Base-by-base conservation (phyloP, 1,140 invertebrate species). In the Melanaphis sacchari region DNA sequence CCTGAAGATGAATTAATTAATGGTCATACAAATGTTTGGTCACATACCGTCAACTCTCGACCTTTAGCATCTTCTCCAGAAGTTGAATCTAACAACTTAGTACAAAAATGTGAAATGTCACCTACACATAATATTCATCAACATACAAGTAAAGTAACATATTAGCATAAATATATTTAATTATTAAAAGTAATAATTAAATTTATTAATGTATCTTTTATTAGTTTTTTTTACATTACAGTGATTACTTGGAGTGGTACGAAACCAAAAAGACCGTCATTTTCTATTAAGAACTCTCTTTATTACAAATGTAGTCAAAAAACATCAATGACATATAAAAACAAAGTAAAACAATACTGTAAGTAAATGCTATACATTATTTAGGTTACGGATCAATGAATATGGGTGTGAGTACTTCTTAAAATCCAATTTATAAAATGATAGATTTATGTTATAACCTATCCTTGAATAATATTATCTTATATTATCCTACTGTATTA, bases 371-470 rank as follows among this genome's bases (percentile, higher is more conserved):
- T 52, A 85, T 93, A 81, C 24, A 36, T n/a, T 81, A 93, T 93
- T 84, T 11, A 92, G 31, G 91, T 93, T 93, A 82, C 36, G 91
- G 91, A 54, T 85, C 46, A 93, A 46, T 11, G 31, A 82, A 8
- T 93, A 84, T 93, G 81, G 91, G 91, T 93, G 91, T 93, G 91
- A 41, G 9, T 84, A 21, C 49, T 40, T 90, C 52, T 82, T 91
- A 38, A 46, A 76, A 91, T 46, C 76, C 66, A 91, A 91, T 93
- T 84, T 93, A 82, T 52, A 52, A 90, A 41, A 66, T 90, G 38
- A 90, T 41, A 90, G 52, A 90, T 90, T 90, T 90, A 90, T 90
- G 89, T 90, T 90, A 90, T 90, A 90, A 38, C 76, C 91, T 93
- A 84, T 54, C 91, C 91, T 93, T 93, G 36, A 38, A 49, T 93